Evolutionary conservation across 2,797 vertebrate species (phyloP).

Genomic region (Mallotus villosus): DNA sequence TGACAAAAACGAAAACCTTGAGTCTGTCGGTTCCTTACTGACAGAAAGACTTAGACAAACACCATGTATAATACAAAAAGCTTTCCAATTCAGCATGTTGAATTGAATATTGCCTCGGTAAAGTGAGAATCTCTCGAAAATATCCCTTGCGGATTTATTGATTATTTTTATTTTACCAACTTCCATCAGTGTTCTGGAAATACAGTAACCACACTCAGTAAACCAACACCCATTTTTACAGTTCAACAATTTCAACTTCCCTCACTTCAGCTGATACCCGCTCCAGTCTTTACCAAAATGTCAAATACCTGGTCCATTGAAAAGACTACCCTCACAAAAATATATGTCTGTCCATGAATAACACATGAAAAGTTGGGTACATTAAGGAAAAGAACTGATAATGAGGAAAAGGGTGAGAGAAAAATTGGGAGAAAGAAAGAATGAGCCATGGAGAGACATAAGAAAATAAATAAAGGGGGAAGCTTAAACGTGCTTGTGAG

Average conservation of each 20-base stretch:
- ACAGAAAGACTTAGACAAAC: conserved; percentile 43
- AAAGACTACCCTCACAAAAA: neutral
- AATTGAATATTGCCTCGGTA: conserved; percentile 4
- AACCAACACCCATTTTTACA: conserved; percentile 4
- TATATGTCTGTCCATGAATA: neutral
- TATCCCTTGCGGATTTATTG: conserved; percentile 23
- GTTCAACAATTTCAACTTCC: too few relatives aligned
- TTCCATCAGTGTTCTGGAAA: neutral
- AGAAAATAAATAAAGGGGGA: neutral
- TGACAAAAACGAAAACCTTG: conserved; percentile 62
- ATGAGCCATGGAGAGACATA: neutral
- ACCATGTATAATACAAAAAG: conserved; percentile 61
- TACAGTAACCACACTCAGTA: conserved; percentile 26
- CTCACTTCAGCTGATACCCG: too few relatives aligned
- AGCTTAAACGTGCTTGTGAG: neutral
- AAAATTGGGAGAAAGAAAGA: neutral
- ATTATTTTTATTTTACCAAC: conserved; percentile 3
- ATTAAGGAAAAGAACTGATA: conserved; percentile 1
- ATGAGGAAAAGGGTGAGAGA: neutral
- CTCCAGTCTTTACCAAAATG: too few relatives aligned
- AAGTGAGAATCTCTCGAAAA: conserved; percentile 34
- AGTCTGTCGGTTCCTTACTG: conserved; percentile 42
- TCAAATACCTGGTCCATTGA: too few relatives aligned
- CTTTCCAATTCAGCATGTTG: conserved; percentile 51
- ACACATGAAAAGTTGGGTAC: neutral